phyloP scores from a whole-genome alignment of 1,140 invertebrate species.

The Adoxophyes honmai region DNA sequence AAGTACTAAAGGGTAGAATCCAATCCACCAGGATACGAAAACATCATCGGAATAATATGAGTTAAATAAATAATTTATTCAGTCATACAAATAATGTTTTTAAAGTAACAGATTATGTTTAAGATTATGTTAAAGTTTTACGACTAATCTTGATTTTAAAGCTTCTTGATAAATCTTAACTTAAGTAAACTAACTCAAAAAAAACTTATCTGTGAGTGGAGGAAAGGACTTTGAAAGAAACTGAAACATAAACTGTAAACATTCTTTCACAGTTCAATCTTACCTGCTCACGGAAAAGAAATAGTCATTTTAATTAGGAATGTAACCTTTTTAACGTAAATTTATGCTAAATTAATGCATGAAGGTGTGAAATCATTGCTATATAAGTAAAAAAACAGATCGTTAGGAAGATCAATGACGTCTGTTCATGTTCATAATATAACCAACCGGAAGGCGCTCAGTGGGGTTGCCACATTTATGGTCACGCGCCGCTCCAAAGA shows the following conservation, averaged over 20 bases:
- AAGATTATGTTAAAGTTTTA: conserved; percentile 28
- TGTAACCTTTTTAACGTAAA: conserved; percentile 1
- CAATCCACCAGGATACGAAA: not conserved
- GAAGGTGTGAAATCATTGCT: not conserved
- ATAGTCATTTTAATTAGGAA: not conserved
- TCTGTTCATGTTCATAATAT: too few species aligned
- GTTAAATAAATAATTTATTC: conserved; percentile 30
- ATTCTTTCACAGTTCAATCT: too few species aligned
- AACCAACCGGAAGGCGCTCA: too few species aligned
- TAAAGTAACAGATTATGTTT: conserved; percentile 25
- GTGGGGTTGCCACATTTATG: too few species aligned
- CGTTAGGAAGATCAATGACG: too few species aligned
- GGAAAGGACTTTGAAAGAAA: too few species aligned
- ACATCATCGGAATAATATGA: conserved; percentile 10
- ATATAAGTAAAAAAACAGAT: not conserved
- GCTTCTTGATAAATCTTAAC: conserved; percentile 45
- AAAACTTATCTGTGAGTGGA: too few species aligned
- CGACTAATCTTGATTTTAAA: conserved; percentile 53
- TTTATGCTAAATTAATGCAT: not conserved
- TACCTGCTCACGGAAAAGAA: not conserved
- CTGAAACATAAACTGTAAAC: too few species aligned
- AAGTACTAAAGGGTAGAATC: not conserved
- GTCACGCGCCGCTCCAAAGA: not conserved
- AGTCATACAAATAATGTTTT: conserved; percentile 27
- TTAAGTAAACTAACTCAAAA: not conserved